Conservation (phyloP, 2,888 invertebrate genomes). For the Lomographa bimaculata region DNA sequence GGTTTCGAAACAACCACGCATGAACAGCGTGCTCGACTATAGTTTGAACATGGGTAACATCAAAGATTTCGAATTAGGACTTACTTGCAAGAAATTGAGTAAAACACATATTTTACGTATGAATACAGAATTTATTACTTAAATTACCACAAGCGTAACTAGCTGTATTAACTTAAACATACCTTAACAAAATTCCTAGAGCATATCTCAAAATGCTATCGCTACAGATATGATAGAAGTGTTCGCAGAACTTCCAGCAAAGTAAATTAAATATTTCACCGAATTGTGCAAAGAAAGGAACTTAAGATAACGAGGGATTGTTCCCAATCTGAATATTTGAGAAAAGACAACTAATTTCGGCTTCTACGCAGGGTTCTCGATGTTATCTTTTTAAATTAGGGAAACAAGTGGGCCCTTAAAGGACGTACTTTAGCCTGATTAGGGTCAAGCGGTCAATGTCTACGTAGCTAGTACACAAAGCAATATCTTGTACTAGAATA, state of each 20-base stretch:
- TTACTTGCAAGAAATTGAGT: too few relatives aligned
- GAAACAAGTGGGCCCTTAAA: conserved; percentile 37
- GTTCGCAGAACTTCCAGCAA: conserved; percentile 29
- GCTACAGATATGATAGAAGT: conserved; percentile 18
- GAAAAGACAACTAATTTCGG: conserved; percentile 37
- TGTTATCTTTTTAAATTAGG: conserved; percentile 44
- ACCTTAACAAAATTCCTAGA: neutral
- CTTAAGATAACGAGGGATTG: conserved; percentile 40
- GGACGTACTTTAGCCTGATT: conserved; percentile 33
- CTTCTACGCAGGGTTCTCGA: conserved; percentile 31
- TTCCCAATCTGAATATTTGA: conserved; percentile 37
- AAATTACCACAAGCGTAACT: too few relatives aligned
- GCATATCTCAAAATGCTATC: conserved; percentile 12
- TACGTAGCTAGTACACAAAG: conserved; percentile 8
- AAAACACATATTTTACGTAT: too few relatives aligned
- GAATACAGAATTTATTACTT: too few relatives aligned
- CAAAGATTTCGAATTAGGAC: too few relatives aligned
- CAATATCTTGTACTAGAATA: too few relatives aligned
- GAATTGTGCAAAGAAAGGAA: conserved; percentile 32
- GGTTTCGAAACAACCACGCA: too few relatives aligned
- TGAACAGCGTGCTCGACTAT: too few relatives aligned
- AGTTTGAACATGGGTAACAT: too few relatives aligned
- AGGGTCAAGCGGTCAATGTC: conserved; percentile 27
- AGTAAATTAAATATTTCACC: conserved; percentile 41
- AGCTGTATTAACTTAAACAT: conserved; percentile 2